A percentile compares a stretch with the other conserved stretches of the same genome.
phyloP scores from a whole-genome alignment of 2,797 vertebrate species.

The Aythya fuligula region DNA sequence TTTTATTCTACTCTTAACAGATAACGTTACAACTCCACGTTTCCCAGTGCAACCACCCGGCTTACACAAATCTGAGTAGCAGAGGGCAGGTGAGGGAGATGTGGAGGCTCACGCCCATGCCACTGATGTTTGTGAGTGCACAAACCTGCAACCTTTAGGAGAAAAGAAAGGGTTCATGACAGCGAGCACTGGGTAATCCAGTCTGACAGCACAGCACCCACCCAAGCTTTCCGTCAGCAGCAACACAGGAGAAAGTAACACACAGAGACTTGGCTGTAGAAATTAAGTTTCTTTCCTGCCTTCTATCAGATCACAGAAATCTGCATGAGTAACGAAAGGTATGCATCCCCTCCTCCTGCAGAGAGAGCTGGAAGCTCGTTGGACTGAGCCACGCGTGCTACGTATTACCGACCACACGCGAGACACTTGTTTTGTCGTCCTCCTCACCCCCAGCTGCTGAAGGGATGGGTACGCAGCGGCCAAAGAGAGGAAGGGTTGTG shows the following conservation, averaged over 20 bases:
- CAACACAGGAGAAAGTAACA: conserved; percentile 1
- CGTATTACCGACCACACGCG: not conserved
- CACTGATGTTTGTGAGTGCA: not conserved
- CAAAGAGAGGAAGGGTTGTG: not conserved
- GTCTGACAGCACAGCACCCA: not conserved
- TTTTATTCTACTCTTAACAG: not conserved
- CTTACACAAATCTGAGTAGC: not conserved
- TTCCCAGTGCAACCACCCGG: not conserved
- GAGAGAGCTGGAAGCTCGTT: conserved; percentile 3
- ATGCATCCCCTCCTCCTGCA: not conserved
- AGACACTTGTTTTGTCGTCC: not conserved
- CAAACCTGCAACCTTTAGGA: not conserved
- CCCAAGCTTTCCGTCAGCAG: not conserved
- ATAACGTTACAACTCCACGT: not conserved
- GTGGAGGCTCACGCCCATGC: not conserved
- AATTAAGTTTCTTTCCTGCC: not conserved
- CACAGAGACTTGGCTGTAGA: not conserved
- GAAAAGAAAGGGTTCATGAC: not conserved
- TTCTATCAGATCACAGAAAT: not conserved
- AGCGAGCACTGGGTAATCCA: not conserved
- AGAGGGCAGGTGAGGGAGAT: not conserved
- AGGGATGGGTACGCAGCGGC: not conserved
- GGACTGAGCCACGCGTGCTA: not conserved
- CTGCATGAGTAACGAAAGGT: not conserved
- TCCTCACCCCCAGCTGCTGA: not conserved